These are phyloP conservation scores for Eulemur albifrons DNA, from an alignment of 2,797 vertebrate genomes.

Conservation along the genomic window DNA sequence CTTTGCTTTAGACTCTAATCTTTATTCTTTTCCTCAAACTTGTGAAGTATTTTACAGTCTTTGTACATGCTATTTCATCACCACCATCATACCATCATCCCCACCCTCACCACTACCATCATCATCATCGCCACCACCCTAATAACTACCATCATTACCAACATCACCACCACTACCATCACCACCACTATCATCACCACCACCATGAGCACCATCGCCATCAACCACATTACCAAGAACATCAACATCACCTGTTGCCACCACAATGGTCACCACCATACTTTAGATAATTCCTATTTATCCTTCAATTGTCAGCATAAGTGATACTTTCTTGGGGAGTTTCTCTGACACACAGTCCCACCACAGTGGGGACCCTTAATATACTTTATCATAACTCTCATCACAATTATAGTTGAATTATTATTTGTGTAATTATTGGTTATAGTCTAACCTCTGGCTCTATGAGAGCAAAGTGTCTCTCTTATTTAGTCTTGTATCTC, in stretches of 20 bases:
- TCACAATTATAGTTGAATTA: background rate
- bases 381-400: background rate
- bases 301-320: background rate
- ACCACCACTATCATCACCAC: background rate
- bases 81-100: background rate
- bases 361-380: background rate
- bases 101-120: background rate
- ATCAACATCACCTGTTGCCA: background rate
- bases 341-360: background rate
- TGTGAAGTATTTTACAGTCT: background rate
- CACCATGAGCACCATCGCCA: too few species aligned
- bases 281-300: background rate
- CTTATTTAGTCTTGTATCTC: background rate
- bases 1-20: background rate
- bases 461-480: background rate
- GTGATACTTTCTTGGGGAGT: background rate
- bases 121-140: accelerated
- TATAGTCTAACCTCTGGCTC: background rate
- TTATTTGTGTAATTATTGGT: too few species aligned
- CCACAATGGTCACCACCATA: background rate
- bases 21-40: background rate
- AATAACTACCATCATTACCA: background rate
- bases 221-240: background rate
- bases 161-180: accelerated
- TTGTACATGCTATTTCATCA: background rate